Evolutionary conservation across 2,797 vertebrate species (phyloP), one percentile per base, ranked within the genome.

Genomic region (Fundulus diaphanus): DNA sequence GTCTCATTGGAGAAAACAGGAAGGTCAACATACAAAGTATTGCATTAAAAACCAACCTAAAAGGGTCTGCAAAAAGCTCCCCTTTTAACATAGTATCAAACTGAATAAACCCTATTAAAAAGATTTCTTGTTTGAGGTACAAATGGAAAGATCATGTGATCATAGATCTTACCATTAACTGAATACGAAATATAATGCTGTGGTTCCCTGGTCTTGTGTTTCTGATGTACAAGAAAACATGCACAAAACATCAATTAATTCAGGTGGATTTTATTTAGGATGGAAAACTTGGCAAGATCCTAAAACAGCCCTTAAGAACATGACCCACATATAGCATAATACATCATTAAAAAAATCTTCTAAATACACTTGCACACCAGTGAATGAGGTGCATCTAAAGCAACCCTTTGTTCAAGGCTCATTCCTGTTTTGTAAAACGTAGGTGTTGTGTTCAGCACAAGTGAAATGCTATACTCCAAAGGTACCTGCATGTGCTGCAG

Each of bases 1-100:
- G 27, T 70, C 66, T 27, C 40, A 77, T 51, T 79, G 65, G 59
- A 35, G 59, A 69, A 68, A 78, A 68, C 29, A 54, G 27, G 22
- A 74, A 54, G 29, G 20, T 71, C 15, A 49, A 54, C 8, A 22
- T 24, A 20, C 20, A 70, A 44, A 66, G 48, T 49, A 48, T 33
- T 72, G 13, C 13, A 13, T 37, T 63, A 24, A 22, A 37, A 63
- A 35, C 1, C 9, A 3, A 35, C 7, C 9, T 22, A 40, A n/a
- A n/a, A 63, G 3, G 31, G 59, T 9, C 35, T 40, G 22, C 22
- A 65, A 72, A 49, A 49, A 27, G 15, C 20, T 13, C 63, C 7
- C 20, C 3, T n/a, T 24, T 52, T 7, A 12, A 52, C 37, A 22
- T 63, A 20, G 16, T 37, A 24, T 9, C 35, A 63, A 11, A 22